phyloP scores from a whole-genome alignment of 2,113 vertebrate species.

The Eretmochelys imbricata region DNA sequence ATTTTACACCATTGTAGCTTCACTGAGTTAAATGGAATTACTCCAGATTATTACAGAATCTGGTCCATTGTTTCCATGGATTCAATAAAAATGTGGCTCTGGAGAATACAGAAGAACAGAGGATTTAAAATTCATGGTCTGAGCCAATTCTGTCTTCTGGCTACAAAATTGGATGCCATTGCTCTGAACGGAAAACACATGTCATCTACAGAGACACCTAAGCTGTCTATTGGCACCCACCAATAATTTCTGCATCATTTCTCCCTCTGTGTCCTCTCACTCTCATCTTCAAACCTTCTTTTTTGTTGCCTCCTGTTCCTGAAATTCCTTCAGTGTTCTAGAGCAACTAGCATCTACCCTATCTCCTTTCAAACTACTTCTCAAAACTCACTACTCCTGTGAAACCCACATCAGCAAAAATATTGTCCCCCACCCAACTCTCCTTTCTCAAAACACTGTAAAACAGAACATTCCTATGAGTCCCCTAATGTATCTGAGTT shows the following conservation, averaged over 20 bases:
- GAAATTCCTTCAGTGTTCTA: not conserved
- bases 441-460: conserved; percentile 11
- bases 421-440: not conserved
- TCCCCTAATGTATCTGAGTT: conserved; percentile 8
- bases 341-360: accelerated
- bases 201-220: conserved; percentile 66
- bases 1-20: not conserved
- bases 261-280: conserved; percentile 11
- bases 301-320: not conserved
- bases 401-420: not conserved
- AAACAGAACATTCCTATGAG: conserved; percentile 25
- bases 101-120: conserved; percentile 45
- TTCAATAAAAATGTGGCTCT: not conserved
- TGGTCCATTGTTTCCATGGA: not conserved
- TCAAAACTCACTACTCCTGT: not conserved
- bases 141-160: conserved; percentile 60
- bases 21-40: not conserved
- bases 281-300: conserved; percentile 9
- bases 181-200: conserved; percentile 74
- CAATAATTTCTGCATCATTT: conserved; percentile 48
- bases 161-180: conserved; percentile 73
- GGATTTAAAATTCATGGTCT: not conserved
- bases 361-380: not conserved
- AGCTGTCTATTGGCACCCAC: conserved; percentile 70
- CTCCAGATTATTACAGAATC: conserved; percentile 6